phyloP scores from a whole-genome alignment of 2,113 vertebrate genomes.

The Acanthochromis polyacanthus region DNA sequence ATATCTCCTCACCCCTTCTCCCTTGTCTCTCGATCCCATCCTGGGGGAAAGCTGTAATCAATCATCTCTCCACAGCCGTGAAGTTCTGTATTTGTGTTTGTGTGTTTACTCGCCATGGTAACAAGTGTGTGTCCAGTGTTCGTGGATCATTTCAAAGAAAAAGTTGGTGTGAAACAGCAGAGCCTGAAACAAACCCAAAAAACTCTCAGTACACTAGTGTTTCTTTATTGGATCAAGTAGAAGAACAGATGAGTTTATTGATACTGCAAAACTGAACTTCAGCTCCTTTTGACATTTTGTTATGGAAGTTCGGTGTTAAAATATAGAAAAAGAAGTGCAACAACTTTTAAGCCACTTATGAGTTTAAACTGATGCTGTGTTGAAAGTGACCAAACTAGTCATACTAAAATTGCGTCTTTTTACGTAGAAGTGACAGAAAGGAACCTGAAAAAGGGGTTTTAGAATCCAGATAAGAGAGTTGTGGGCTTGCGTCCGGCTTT shows the following conservation, averaged over 20 bases:
- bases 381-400: too few species aligned
- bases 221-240: too few species aligned
- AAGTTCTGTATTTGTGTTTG: neutral
- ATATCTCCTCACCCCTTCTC: conserved; percentile 63
- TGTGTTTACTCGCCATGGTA: conserved; percentile 22
- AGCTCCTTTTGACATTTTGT: too few species aligned
- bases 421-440: too few species aligned
- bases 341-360: too few species aligned
- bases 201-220: conserved; percentile 7
- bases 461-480: conserved; percentile 2
- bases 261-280: neutral
- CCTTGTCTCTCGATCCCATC: conserved; percentile 21
- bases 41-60: conserved; percentile 22
- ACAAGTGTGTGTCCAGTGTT: conserved; percentile 22
- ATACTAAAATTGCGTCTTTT: too few species aligned
- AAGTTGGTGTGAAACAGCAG: conserved; percentile 35
- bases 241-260: too few species aligned
- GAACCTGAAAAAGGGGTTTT: too few species aligned
- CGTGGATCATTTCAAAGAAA: conserved; percentile 31
- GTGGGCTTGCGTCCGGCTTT: conserved; percentile 57
- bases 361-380: too few species aligned
- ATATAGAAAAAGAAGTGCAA: too few species aligned
- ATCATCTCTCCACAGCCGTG: conserved; percentile 61
- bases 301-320: too few species aligned
- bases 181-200: conserved; percentile 37